Evolutionary conservation across 2,113 vertebrate genomes (phyloP), one percentile per base, ranked within the genome.

Genomic region (Tetraodon nigroviridis): DNA sequence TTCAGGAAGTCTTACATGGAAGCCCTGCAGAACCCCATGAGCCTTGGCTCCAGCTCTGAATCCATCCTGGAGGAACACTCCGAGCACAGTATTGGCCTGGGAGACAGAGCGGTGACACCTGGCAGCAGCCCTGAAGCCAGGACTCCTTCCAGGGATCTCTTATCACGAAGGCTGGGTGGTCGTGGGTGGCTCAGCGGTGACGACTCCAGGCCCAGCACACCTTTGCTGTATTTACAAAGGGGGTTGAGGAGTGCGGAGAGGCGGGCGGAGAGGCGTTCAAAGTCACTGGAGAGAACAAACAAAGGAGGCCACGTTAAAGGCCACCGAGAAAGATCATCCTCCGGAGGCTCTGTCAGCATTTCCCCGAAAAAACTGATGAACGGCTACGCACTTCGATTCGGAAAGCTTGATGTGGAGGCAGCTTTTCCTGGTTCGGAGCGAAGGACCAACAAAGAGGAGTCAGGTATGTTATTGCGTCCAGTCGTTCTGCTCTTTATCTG

Each of bases 1-100:
- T 93, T 93, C 68, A 83, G 93, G 42, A 92, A 92, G 51, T 94
- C 92, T 3, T 94, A 94, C 75, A 90, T 94, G 88, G 92, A 94
- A 74, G 92, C 93, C 2, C 70, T 93, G 51, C 91, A 90, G 69
- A 94, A 93, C 62, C 93, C 92, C 13, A 91, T 94, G 92, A 90
- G 86, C 55, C 75, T 94, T 1, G 92, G 90, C 15, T 92, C 90
- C 18, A 92, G 91, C 69, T 91, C 91, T 2, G 90, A 93, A 71
- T 92, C 89, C 18, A 91, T 90, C 14, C 67, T 91, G 15, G 80
- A 86, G 73, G 92, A 92, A 55, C 74, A 51, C 18, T 41, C 81
- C 2, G 89, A 90, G 42, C 84, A 80, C 17, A 41, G 69, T 10
- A 13, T 46, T 6, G 20, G 60, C 12, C 58, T 67, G 1, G 63